Evolutionary conservation across 2,797 vertebrate genomes (phyloP), one percentile per base, ranked within the genome.

Genomic region (Echiichthys vipera): DNA sequence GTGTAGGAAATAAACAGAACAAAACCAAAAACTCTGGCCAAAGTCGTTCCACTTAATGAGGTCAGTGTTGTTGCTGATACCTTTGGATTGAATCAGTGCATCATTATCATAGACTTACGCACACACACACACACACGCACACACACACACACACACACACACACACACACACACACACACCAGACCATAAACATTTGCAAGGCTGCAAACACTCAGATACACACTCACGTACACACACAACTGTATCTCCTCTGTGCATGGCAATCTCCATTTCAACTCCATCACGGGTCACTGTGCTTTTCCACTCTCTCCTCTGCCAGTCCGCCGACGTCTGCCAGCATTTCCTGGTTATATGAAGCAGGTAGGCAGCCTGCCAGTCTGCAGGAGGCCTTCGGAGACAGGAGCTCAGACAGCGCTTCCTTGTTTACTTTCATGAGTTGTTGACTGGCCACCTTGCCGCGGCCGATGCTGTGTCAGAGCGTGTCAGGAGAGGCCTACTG

Each of bases 371-470:
- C 63, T 75, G 71, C 69, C 80, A 64, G 74, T 63, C 81, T 47
- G 61, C 73, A 59, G 84, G 80, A 76, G 67, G 77, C 61, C 81
- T 51, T 84, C 14, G 1, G 72, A 78, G 76, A 85, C 70, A 5
- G 56, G 24, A 42, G 69, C 65, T 75, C 73, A 83, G 72, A 84
- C 73, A 46, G 67, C 45, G 25, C 46, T 64, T 65, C 45, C 71
- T 69, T 78, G 76, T 84, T 84, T 83, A 64, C 80, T 70, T 81
- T 80, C 78, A 79, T 68, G 65, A 81, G 74, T 72, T 83, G 78
- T 87, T 78, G 83, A 80, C 78, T 72, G 70, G 78, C 78, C 79
- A 69, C 68, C 82, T 61, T 71, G 77, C 62, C 17, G 50, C 5
- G 6, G 42, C 55, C 6, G 61, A 66, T 39, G 67, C 64, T 2